phyloP scores from a whole-genome alignment of 2,797 vertebrate genomes.

The Oreochromis grahami region DNA sequence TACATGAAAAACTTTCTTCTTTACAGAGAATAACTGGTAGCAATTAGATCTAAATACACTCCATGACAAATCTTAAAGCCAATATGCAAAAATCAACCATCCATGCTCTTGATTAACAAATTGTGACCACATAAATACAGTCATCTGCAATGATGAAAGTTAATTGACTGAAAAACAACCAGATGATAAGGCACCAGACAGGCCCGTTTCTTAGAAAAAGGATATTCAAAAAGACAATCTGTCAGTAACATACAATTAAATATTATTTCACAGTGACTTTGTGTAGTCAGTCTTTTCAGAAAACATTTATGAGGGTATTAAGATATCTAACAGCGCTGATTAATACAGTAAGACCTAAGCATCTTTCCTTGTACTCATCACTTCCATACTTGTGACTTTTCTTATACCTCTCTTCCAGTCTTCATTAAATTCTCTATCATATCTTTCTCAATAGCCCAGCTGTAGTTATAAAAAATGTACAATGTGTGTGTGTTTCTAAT shows the following conservation, averaged over 20 bases:
- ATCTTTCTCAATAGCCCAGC: slow-evolving; percentile 26
- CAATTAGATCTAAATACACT: slow-evolving; percentile 62
- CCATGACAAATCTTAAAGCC: slow-evolving; percentile 62
- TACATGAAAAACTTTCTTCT: slow-evolving; percentile 31
- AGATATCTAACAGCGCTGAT: slow-evolving; percentile 13
- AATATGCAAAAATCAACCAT: slow-evolving; percentile 63
- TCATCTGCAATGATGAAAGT: slow-evolving; percentile 66
- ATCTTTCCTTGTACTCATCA: not conserved
- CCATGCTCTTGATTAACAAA: slow-evolving; percentile 69
- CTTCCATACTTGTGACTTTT: not conserved
- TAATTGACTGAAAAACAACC: slow-evolving; percentile 70
- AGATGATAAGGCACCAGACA: slow-evolving; percentile 59
- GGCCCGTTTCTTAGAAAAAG: slow-evolving; percentile 46
- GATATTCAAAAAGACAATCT: slow-evolving; percentile 56
- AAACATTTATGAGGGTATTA: slow-evolving; percentile 16
- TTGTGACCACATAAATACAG: slow-evolving; percentile 69
- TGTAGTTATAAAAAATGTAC: slow-evolving; percentile 48
- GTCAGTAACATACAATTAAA: slow-evolving; percentile 39
- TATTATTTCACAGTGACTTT: slow-evolving; percentile 15
- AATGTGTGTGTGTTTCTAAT: slow-evolving; percentile 68
- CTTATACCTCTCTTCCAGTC: slow-evolving; percentile 3
- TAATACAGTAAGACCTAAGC: slow-evolving; percentile 2
- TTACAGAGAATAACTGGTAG: slow-evolving; percentile 35
- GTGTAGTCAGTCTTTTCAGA: slow-evolving; percentile 6
- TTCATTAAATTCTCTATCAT: slow-evolving; percentile 39